Percentiles rank a stretch among this genome's conserved stretches.
Evolutionary conservation across 2,888 invertebrate genomes (phyloP).

Genomic region (Epirrhoe tristata): DNA sequence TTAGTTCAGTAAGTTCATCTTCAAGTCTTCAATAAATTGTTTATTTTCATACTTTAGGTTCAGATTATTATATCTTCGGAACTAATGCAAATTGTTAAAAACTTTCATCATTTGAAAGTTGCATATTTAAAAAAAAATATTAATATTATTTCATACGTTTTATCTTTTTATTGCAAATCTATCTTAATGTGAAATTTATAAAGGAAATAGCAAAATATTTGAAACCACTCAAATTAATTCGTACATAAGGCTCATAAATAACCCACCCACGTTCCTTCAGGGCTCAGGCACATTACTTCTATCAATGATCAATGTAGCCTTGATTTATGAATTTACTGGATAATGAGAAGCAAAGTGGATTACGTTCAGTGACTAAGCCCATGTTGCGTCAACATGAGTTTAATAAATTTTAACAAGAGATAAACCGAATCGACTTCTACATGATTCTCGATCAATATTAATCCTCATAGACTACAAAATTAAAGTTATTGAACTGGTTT

Average conservation of each 20-base stretch:
- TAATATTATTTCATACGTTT: no score
- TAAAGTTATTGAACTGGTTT: no score
- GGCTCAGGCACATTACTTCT: slow-evolving; percentile 12
- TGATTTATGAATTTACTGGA: slow-evolving; percentile 28
- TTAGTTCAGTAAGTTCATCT: no score
- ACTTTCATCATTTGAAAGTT: no score
- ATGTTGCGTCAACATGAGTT: background rate
- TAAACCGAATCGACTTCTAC: background rate
- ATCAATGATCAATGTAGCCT: slow-evolving; percentile 24
- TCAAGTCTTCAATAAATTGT: no score
- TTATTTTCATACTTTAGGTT: no score
- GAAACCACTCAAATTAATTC: background rate
- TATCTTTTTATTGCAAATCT: no score
- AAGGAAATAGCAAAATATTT: background rate
- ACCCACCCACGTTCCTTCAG: slow-evolving; percentile 20
- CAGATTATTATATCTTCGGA: no score
- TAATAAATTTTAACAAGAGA: background rate
- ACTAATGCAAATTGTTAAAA: no score
- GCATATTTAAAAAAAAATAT: no score
- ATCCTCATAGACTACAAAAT: no score
- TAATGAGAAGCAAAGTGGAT: slow-evolving; percentile 33
- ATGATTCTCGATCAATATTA: background rate
- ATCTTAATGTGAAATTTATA: background rate
- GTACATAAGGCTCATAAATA: slow-evolving; percentile 22
- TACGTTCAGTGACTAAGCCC: background rate